A percentile compares a stretch with the other conserved stretches of the same genome.
phyloP scores from a whole-genome alignment of 2,113 vertebrate species.

The Calidris pygmaea region DNA sequence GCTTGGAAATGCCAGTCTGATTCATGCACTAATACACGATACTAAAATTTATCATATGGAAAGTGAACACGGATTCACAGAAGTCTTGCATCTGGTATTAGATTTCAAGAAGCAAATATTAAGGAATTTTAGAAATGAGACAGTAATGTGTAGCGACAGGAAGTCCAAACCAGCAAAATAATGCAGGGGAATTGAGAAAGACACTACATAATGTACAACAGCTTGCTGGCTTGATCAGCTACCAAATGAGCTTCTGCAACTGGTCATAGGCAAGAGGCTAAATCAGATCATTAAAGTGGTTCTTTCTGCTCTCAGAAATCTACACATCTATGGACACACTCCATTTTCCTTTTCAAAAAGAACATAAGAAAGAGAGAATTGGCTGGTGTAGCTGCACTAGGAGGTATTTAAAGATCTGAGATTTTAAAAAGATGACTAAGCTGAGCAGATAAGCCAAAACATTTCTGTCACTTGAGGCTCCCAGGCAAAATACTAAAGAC shows the following conservation, averaged over 20 bases:
- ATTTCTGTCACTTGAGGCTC: neutral
- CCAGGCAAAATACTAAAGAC: neutral
- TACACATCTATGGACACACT: neutral
- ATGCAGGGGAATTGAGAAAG: neutral
- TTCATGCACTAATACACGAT: neutral
- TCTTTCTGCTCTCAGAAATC: neutral
- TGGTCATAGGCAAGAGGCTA: neutral
- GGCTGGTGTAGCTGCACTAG: neutral
- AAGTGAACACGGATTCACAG: neutral
- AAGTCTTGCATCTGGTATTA: neutral
- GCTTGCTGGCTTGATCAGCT: neutral
- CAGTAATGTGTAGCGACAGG: neutral
- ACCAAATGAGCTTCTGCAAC: neutral
- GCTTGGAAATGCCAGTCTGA: neutral
- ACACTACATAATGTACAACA: neutral
- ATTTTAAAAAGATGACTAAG: neutral
- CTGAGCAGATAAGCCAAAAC: neutral
- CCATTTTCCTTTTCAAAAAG: neutral
- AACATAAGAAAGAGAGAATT: neutral
- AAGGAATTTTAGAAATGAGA: neutral
- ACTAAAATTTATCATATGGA: neutral
- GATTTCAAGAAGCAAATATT: neutral
- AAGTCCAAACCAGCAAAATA: neutral
- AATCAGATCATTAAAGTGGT: neutral
- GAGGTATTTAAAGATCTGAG: neutral